Percentiles rank a stretch among this genome's conserved stretches.
These are phyloP conservation scores for Acromyrmex charruanus DNA, from an alignment of 1,140 invertebrate species.

Conservation along the genomic window DNA sequence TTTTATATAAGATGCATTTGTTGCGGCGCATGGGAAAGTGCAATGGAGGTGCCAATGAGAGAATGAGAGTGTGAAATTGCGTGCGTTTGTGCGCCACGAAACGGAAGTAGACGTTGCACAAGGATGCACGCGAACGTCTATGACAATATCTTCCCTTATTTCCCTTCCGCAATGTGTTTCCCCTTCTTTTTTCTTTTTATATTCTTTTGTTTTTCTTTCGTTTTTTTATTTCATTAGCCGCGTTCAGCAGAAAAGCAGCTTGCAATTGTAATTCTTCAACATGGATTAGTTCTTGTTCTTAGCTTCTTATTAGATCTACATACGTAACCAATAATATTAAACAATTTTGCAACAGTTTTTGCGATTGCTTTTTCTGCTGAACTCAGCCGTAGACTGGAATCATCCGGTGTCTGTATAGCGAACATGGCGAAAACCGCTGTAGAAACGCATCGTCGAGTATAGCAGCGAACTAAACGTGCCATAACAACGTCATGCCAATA, in stretches of 20 bases:
- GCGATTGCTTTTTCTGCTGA: too few relatives aligned
- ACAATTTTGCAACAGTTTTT: too few relatives aligned
- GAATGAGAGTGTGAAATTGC: slow-evolving; percentile 3
- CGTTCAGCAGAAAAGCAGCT: too few relatives aligned
- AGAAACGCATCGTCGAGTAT: slow-evolving; percentile 78
- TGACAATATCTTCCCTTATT: slow-evolving; percentile 36
- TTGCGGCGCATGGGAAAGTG: slow-evolving; percentile 86
- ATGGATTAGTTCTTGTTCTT: too few relatives aligned
- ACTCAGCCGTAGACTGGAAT: slow-evolving; percentile 44
- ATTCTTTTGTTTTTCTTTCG: not conserved
- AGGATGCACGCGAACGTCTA: slow-evolving; percentile 26
- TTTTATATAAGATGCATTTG: slow-evolving; percentile 84
- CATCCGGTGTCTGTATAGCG: slow-evolving; percentile 79
- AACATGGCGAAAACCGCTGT: slow-evolving; percentile 78
- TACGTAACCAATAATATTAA: too few relatives aligned
- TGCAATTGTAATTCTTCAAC: too few relatives aligned
- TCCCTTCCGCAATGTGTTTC: slow-evolving; percentile 28
- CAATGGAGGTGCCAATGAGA: slow-evolving; percentile 81
- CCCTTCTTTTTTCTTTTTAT: not conserved
- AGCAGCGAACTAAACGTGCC: slow-evolving; percentile 85
- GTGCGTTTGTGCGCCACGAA: slow-evolving; percentile 7
- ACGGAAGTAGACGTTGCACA: slow-evolving; percentile 36
- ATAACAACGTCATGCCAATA: slow-evolving; percentile 86
- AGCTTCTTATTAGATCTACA: too few relatives aligned
- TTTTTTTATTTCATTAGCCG: slow-evolving; percentile 7